Evolutionary conservation across 2,113 vertebrate species (phyloP), one percentile per base, ranked within the genome.

Genomic region (Hydrolagus affinis): DNA sequence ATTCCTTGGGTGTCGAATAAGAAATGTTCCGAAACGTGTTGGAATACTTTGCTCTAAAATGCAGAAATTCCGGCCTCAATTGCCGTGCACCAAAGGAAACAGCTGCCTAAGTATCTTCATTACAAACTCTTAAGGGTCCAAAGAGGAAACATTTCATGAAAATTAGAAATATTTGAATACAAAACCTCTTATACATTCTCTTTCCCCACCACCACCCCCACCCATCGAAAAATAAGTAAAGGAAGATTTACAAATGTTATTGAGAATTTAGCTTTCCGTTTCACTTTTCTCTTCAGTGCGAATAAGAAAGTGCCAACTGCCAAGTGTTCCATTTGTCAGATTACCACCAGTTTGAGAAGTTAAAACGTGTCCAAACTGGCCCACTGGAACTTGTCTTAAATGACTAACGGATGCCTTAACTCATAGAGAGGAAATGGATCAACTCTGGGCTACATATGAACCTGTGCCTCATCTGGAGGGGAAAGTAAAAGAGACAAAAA

Each of bases 401-500:
- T 30, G 8, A 66, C 28, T 44, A 44, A 44, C 44, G 6, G 44
- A 44, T 44, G 44, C 2, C 44, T 44, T 44, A 44, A 44, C 44
- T 44, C 44, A 66, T 21, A 25, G 73, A 21, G 30, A 21, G 28
- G 28, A 66, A 64, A 80, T 23, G 21, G 57, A 23, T 25, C 3
- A 12, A 80, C 28, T 80, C 14, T 62, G 59, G 8, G 60, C 19
- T 83, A 19, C 66, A 15, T 15, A 32, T 28, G 44, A 64, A 68
- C 17, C 23, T 80, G 59, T 60, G 9, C 23, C 77, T 80, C 77
- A 66, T 80, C 60, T 68, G 60, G 78, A 83, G 44, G 44, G n/a
- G 44, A 44, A 44, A 44, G 6, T 44, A 44, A 44, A 66, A 75
- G 56, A 69, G 66, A 32, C 4, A 15, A 21, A n/a, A 44, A 44